Percentiles rank a stretch among this genome's conserved stretches.
Evolutionary conservation across 2,888 invertebrate species (phyloP).

Genomic region (Habrosyne pyritoides): DNA sequence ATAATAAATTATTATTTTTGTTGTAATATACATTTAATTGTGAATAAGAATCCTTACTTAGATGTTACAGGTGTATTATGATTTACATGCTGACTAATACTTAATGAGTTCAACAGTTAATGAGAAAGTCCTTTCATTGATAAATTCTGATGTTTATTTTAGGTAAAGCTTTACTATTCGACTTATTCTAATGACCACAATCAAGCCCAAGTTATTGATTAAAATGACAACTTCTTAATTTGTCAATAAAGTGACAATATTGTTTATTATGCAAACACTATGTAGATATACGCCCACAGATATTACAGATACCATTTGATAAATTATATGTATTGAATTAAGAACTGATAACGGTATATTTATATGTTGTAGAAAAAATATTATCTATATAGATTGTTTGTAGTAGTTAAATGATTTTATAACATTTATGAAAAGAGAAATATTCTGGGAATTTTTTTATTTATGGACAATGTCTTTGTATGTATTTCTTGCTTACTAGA

Average conservation of each 20-base stretch:
- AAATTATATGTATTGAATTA: neutral
- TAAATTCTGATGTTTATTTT: no score
- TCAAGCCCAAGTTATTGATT: neutral
- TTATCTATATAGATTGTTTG: neutral
- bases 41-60: no score
- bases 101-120: no score
- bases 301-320: conserved; percentile 2
- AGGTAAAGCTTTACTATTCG: neutral
- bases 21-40: neutral
- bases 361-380: neutral
- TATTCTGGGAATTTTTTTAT: no score
- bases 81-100: no score
- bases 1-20: no score
- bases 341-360: conserved; percentile 6
- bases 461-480: no score
- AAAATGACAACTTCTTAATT: neutral
- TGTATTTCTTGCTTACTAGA: no score
- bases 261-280: conserved; percentile 6
- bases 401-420: neutral
- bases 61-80: no score
- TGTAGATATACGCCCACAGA: neutral
- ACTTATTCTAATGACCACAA: neutral
- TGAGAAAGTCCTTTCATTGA: no score
- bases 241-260: neutral
- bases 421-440: neutral